These are phyloP conservation scores for Macquaria australasica DNA, from an alignment of 2,113 vertebrate species.

Conservation along the genomic window DNA sequence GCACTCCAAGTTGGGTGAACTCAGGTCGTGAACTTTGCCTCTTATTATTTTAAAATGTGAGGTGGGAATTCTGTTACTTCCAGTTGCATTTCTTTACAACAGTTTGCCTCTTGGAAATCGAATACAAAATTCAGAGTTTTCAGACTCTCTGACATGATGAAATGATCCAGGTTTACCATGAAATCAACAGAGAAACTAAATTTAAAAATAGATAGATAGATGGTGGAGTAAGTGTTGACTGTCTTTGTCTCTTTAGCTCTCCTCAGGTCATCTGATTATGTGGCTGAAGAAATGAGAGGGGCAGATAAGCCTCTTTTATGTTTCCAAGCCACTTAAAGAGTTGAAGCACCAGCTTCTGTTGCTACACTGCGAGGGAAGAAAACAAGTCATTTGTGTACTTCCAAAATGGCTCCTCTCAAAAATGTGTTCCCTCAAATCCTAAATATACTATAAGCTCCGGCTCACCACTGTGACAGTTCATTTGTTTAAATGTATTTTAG, in stretches of 20 bases:
- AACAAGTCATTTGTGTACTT: slow-evolving; percentile 65
- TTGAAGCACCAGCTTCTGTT: slow-evolving; percentile 76
- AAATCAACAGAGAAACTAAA: background rate
- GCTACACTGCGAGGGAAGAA: slow-evolving; percentile 61
- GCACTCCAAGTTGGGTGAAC: slow-evolving; percentile 32
- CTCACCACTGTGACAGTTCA: background rate
- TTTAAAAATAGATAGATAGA: background rate
- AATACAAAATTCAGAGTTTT: background rate
- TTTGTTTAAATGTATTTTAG: background rate
- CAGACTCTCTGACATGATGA: background rate
- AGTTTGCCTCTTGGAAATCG: background rate
- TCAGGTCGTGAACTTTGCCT: slow-evolving; percentile 57
- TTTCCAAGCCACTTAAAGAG: slow-evolving; percentile 80
- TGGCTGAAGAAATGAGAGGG: slow-evolving; percentile 74
- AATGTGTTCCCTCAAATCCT: slow-evolving; percentile 42
- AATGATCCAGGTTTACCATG: background rate
- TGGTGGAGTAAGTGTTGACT: slow-evolving; percentile 12
- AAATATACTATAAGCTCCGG: background rate
- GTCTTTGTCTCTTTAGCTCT: slow-evolving; percentile 66
- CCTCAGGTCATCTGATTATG: slow-evolving; percentile 73
- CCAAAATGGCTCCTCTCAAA: slow-evolving; percentile 72
- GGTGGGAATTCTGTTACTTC: slow-evolving; percentile 7
- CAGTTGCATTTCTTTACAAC: background rate
- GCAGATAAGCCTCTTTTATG: slow-evolving; percentile 82
- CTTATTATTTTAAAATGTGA: slow-evolving; percentile 52